Evolutionary conservation across 2,797 vertebrate genomes (phyloP), one percentile per base, ranked within the genome.

Genomic region (Coregonus suidteri): DNA sequence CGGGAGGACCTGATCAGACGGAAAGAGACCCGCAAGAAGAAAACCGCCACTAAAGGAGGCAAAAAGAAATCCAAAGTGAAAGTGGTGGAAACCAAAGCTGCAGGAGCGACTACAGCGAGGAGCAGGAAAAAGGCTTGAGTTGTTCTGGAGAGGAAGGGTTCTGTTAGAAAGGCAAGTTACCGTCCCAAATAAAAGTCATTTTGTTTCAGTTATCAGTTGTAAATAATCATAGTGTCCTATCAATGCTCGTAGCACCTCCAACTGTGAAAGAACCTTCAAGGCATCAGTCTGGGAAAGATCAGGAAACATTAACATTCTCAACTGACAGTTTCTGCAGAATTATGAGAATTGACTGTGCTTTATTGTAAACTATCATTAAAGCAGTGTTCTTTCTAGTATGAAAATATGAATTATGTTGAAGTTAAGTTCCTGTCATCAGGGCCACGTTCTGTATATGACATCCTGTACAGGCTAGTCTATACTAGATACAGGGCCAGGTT

Each of bases 1-100:
- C 94, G 96, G 6, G 87, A 90, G 54, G 98, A 99, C 86, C 90
- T 99, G 75, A 1, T 98, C 75, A 93, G 94, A 74, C 78, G 30
- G 62, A 78, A 51, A 37, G 78, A 34, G 35, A 4, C 3, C 20
- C 77, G 84, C 25, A 90, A 84, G 54, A 71, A 88, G 77, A 79
- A 83, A 77, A 56, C 41, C 9, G 41, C 62, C 1, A 41, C 37
- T 4, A 88, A 71, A 56, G 88, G 73, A 56, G 67, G 59, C 16
- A 16, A n/a, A 31, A 20, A 35, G 53, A n/a, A 31, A 18, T 11
- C n/a, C 69, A 6, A 51, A 35, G 34, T 35, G 65, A 67, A 30
- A 7, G 30, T 6, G 59, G 84, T 77, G 74, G 71, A 0, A 0
- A 47, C 69, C 1, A 83, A 77, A n/a, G 77, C 72, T 9, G 74